A percentile compares a stretch with the other conserved stretches of the same genome.
Conservation (phyloP, 2,888 invertebrate genomes). For the Deladenus siricidicola region DNA sequence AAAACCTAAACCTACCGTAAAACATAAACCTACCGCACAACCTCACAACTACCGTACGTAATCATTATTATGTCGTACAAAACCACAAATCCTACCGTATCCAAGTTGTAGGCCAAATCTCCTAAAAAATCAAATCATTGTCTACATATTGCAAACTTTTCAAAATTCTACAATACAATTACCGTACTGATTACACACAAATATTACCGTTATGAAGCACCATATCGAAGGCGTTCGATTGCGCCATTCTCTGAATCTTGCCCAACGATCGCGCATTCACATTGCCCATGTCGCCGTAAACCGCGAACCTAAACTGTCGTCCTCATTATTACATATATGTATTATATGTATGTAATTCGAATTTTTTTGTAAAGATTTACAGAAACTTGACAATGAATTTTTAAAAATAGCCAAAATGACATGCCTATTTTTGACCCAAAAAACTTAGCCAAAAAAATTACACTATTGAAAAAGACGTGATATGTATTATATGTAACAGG, state of each 20-base stretch:
- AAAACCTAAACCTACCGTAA: no score
- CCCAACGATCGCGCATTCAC: slow-evolving; percentile 79
- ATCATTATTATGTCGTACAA: not conserved
- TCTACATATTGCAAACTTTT: no score
- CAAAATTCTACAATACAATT: no score
- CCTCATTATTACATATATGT: no score
- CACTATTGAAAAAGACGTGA: not conserved
- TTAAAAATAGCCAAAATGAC: not conserved
- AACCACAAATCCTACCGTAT: slow-evolving; percentile 56
- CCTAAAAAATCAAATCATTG: no score
- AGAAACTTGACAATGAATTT: not conserved
- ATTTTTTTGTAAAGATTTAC: not conserved
- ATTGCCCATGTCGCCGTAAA: slow-evolving; percentile 90
- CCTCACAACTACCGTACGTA: no score
- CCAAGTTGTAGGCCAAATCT: slow-evolving; percentile 88
- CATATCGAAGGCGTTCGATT: slow-evolving; percentile 60
- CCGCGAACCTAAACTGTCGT: slow-evolving; percentile 59
- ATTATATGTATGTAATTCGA: not conserved
- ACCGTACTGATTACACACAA: no score
- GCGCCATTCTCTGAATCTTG: slow-evolving; percentile 74
- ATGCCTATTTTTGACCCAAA: no score
- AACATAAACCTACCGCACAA: no score
- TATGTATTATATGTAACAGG: no score
- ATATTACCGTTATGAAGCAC: slow-evolving; percentile 55
- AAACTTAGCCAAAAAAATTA: not conserved